A percentile compares a stretch with the other conserved stretches of the same genome.
Evolutionary conservation across 2,888 invertebrate species (phyloP).

Genomic region (Leucoptera coffeella): DNA sequence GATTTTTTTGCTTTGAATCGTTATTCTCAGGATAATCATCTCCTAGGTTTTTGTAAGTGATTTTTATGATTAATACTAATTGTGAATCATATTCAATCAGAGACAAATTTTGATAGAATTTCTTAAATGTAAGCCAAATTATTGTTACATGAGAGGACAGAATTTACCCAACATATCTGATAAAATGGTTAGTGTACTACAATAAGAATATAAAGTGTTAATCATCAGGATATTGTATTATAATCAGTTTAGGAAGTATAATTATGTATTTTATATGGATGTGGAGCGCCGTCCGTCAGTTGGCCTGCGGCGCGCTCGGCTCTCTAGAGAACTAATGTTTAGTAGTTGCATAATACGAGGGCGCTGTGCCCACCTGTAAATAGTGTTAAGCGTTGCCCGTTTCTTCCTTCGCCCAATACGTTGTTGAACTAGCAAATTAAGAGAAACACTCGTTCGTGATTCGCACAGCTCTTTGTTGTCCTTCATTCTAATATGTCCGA

Average conservation of each 20-base stretch:
- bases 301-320: neutral
- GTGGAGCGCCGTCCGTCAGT: no score
- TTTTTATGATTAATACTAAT: slow-evolving; percentile 20
- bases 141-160: slow-evolving; percentile 46
- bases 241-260: slow-evolving; percentile 48
- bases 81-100: slow-evolving; percentile 21
- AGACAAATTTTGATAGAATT: slow-evolving; percentile 23
- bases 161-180: slow-evolving; percentile 54
- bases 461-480: slow-evolving; percentile 45
- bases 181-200: slow-evolving; percentile 54
- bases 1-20: neutral
- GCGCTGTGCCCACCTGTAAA: slow-evolving; percentile 16
- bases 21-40: no score
- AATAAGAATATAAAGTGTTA: slow-evolving; percentile 40
- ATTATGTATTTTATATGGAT: slow-evolving; percentile 48
- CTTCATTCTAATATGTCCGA: no score
- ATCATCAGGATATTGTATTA: slow-evolving; percentile 37
- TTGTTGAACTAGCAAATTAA: slow-evolving; percentile 45
- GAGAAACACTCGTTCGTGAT: slow-evolving; percentile 51
- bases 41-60: slow-evolving; percentile 14
- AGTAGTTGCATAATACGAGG: no score
- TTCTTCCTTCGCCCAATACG: slow-evolving; percentile 32
- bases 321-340: no score
- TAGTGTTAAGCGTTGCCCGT: slow-evolving; percentile 30
- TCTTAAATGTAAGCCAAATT: slow-evolving; percentile 39